A percentile compares a stretch with the other conserved stretches of the same genome.
phyloP scores from a whole-genome alignment of 2,797 vertebrate genomes.

The Sarcophilus harrisii region DNA sequence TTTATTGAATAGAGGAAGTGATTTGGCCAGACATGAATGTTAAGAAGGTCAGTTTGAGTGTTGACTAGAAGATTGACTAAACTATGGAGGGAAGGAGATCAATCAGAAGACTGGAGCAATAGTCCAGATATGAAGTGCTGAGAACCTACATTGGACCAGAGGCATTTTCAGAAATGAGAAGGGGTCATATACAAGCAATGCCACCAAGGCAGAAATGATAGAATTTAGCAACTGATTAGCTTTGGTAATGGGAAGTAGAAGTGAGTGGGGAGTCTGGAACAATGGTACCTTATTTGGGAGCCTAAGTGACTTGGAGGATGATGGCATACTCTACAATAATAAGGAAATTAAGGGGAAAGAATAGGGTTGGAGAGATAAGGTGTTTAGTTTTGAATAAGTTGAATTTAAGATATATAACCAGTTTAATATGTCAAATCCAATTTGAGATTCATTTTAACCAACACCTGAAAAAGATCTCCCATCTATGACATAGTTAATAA shows the following conservation, averaged over 20 bases:
- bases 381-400: background rate
- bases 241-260: background rate
- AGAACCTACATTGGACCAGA: background rate
- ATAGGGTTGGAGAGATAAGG: background rate
- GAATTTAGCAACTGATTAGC: background rate
- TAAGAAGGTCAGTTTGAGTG: background rate
- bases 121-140: background rate
- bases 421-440: background rate
- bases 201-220: background rate
- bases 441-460: background rate
- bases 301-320: background rate
- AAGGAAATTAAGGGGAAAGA: background rate
- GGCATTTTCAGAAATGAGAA: background rate
- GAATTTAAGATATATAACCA: background rate
- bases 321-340: background rate
- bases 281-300: background rate
- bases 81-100: background rate
- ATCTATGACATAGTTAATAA: background rate
- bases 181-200: background rate
- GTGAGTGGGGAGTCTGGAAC: background rate
- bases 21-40: background rate
- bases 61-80: background rate
- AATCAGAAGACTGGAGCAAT: background rate
- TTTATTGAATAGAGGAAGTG: background rate
- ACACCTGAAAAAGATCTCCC: background rate